phyloP scores from a whole-genome alignment of 2,888 invertebrate species.

The Gastrophysa polygoni region DNA sequence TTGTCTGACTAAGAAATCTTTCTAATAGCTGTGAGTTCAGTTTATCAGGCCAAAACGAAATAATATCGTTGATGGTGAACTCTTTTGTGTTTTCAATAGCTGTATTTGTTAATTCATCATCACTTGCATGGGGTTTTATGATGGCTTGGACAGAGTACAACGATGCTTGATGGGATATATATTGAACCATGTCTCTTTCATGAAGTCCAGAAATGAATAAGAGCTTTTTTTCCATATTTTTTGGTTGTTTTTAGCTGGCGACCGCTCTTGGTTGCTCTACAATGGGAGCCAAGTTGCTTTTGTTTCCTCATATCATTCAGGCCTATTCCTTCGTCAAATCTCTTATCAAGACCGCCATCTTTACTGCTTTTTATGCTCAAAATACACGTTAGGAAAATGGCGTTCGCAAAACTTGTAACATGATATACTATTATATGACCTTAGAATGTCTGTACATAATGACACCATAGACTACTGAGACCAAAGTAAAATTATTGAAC shows the following conservation, averaged over 20 bases:
- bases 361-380: too few relatives aligned
- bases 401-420: too few relatives aligned
- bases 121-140: constrained; percentile 4
- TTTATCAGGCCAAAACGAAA: constrained; percentile 1
- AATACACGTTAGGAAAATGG: too few relatives aligned
- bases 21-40: constrained; percentile 4
- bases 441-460: too few relatives aligned
- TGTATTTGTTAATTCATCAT: background rate
- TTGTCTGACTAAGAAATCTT: constrained; percentile 2
- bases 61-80: background rate
- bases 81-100: constrained; percentile 3
- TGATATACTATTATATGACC: too few relatives aligned
- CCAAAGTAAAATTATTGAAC: too few relatives aligned
- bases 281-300: too few relatives aligned
- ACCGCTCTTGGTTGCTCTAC: background rate
- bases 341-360: background rate
- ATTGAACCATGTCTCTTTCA: background rate
- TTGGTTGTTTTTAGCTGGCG: background rate
- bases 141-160: constrained; percentile 5
- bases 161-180: background rate
- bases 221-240: background rate
- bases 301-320: too few relatives aligned
- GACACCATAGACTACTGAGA: too few relatives aligned
- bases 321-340: background rate
- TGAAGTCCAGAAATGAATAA: background rate